Conservation (phyloP, 2,113 vertebrate genomes). For the Suncus etruscus region DNA sequence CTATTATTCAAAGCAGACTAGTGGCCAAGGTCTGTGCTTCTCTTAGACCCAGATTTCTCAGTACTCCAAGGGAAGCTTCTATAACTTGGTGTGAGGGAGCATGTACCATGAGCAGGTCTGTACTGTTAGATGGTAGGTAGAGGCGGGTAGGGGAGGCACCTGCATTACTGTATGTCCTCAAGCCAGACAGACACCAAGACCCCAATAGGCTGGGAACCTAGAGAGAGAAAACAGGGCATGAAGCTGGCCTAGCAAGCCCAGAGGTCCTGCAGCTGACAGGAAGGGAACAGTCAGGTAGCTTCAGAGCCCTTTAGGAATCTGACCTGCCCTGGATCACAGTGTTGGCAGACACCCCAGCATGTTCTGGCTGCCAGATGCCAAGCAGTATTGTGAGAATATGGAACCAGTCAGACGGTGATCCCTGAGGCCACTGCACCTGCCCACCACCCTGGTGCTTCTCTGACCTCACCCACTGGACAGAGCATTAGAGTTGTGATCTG, state of each 20-base stretch:
- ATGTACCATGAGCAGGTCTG: accelerated
- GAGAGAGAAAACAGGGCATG: slow-evolving; percentile 17
- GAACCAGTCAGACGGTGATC: background rate
- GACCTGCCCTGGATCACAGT: background rate
- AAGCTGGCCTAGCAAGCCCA: background rate
- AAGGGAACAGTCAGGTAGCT: background rate
- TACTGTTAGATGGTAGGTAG: background rate
- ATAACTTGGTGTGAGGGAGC: too few relatives aligned
- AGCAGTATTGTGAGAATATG: background rate
- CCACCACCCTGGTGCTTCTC: background rate
- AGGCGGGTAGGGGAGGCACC: background rate
- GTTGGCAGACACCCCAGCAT: background rate
- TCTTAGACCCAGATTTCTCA: background rate
- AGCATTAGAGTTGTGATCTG: background rate
- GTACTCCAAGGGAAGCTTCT: background rate
- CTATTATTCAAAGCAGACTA: background rate
- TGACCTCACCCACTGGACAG: background rate
- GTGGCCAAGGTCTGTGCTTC: background rate
- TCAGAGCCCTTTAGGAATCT: background rate
- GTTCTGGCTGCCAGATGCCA: background rate
- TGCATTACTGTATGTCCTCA: background rate
- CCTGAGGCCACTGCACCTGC: slow-evolving; percentile 4
- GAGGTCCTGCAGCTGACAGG: background rate
- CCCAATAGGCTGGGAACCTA: background rate
- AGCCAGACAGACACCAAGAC: background rate